phyloP scores from a whole-genome alignment of 2,113 vertebrate genomes.

The Dromas ardeola region DNA sequence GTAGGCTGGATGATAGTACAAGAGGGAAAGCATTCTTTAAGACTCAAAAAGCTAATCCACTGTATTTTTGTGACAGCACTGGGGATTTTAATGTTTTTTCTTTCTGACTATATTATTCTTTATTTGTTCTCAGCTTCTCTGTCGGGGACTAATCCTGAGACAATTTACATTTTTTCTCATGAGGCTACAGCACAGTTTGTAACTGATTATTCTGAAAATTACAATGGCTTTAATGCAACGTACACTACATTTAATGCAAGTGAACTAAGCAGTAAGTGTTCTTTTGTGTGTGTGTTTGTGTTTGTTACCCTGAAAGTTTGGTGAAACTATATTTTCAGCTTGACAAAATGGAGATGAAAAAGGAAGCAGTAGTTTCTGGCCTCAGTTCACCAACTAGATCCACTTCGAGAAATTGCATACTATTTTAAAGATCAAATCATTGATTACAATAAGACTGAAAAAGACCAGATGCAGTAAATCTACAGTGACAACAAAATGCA shows the following conservation, averaged over 20 bases:
- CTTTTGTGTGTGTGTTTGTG: background rate
- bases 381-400: background rate
- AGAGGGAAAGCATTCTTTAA: background rate
- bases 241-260: slow-evolving; percentile 75
- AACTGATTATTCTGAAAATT: slow-evolving; percentile 70
- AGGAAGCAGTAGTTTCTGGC: background rate
- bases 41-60: background rate
- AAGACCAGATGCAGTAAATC: background rate
- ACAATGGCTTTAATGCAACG: slow-evolving; percentile 80
- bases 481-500: background rate
- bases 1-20: background rate
- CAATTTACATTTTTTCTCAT: slow-evolving; percentile 82
- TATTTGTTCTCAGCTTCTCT: slow-evolving; percentile 77
- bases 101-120: background rate
- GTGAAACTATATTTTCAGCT: background rate
- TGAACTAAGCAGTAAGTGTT: slow-evolving; percentile 79
- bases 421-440: background rate
- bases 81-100: background rate
- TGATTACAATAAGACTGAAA: background rate
- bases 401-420: background rate
- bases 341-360: background rate
- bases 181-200: slow-evolving; percentile 82
- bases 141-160: slow-evolving; percentile 75
- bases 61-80: background rate
- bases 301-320: background rate